phyloP scores from a whole-genome alignment of 2,113 vertebrate species.

The Hippolais icterina region DNA sequence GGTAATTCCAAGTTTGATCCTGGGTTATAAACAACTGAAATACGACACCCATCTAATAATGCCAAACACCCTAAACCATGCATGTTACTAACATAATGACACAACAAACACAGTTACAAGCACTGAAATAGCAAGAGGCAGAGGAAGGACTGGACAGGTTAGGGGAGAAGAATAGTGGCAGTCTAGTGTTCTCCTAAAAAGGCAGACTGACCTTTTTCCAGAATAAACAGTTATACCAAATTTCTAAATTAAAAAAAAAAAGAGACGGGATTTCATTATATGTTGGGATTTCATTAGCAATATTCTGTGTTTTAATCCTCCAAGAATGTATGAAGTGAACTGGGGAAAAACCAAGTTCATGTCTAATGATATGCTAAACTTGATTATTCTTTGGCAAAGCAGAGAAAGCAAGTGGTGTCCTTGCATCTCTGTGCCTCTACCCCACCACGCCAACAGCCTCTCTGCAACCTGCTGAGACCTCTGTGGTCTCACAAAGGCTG shows the following conservation, averaged over 20 bases:
- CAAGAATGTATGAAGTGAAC: background rate
- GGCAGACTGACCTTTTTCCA: background rate
- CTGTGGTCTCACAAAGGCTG: constrained; percentile 26
- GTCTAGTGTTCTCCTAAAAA: background rate
- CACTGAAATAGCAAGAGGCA: background rate
- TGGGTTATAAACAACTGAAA: background rate
- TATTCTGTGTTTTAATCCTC: background rate
- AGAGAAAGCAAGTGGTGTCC: constrained; percentile 59
- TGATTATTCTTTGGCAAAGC: constrained; percentile 34
- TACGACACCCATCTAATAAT: background rate
- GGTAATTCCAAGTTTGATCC: background rate
- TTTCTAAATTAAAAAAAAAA: background rate
- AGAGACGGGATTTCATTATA: no score
- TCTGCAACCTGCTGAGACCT: constrained; percentile 27
- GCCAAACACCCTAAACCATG: background rate
- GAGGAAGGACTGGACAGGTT: background rate
- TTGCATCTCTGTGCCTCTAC: constrained; percentile 27
- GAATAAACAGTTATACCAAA: background rate
- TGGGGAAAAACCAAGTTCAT: constrained; percentile 28
- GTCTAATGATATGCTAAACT: background rate
- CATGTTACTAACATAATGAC: background rate
- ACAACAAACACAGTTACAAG: background rate
- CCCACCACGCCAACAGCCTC: constrained; percentile 58
- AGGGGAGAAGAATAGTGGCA: background rate
- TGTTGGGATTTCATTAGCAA: constrained; percentile 14